Conservation (phyloP, 2,113 vertebrate genomes). For the Macaca mulatta region DNA sequence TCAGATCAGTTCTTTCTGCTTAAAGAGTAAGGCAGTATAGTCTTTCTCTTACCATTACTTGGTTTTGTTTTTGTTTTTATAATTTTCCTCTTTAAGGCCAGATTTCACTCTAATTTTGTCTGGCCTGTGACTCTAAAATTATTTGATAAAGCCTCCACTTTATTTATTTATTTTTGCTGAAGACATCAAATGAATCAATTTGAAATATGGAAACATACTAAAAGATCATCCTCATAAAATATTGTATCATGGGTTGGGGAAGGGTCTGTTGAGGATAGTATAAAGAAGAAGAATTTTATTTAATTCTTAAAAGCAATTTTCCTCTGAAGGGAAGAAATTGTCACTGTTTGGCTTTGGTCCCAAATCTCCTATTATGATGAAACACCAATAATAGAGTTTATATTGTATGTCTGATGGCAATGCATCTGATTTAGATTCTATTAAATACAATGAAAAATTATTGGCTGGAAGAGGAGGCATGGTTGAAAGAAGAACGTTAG, state of each 20-base stretch:
- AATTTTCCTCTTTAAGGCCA: constrained; percentile 38
- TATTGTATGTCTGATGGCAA: constrained; percentile 68
- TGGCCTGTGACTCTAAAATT: constrained; percentile 45
- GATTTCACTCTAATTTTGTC: constrained; percentile 61
- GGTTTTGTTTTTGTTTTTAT: neutral
- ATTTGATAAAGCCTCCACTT: constrained; percentile 50
- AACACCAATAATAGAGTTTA: constrained; percentile 72
- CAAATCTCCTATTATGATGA: constrained; percentile 74
- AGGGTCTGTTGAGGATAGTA: constrained; percentile 16
- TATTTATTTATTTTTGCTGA: constrained; percentile 49
- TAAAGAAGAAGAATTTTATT: constrained; percentile 63
- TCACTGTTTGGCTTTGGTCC: constrained; percentile 78
- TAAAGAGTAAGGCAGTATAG: constrained; percentile 9
- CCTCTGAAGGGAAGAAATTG: constrained; percentile 72
- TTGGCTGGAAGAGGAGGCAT: constrained; percentile 48
- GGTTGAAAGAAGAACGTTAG: constrained; percentile 66
- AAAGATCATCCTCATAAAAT: constrained; percentile 45
- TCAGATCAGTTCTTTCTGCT: constrained; percentile 55
- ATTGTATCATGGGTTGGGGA: neutral
- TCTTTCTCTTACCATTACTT: constrained; percentile 45
- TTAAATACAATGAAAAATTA: constrained; percentile 73
- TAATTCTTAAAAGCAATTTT: constrained; percentile 78
- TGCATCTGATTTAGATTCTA: constrained; percentile 78
- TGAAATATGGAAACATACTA: constrained; percentile 44
- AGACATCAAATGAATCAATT: constrained; percentile 46